Evolutionary conservation across 2,888 invertebrate species (phyloP).

Genomic region (Eupithecia centaureata): DNA sequence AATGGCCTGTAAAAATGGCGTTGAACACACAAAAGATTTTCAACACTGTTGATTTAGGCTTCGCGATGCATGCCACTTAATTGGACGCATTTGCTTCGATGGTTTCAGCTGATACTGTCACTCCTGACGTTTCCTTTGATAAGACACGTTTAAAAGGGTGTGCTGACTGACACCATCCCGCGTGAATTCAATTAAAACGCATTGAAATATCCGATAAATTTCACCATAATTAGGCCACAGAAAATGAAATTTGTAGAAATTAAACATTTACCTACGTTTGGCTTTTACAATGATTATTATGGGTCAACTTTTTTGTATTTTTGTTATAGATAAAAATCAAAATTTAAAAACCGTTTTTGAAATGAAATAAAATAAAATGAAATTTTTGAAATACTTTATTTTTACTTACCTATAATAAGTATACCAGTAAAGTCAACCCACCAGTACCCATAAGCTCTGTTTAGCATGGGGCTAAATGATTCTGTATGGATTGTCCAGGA

Average conservation of each 20-base stretch:
- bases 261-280: no score
- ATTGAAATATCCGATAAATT: slow-evolving; percentile 39
- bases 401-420: no score
- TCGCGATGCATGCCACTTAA: slow-evolving; percentile 58
- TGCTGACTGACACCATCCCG: slow-evolving; percentile 61
- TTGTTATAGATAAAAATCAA: not conserved
- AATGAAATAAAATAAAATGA: no score
- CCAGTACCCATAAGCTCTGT: no score
- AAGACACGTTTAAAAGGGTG: slow-evolving; percentile 72
- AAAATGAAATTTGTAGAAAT: not conserved
- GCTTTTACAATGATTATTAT: not conserved
- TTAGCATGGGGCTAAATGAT: no score
- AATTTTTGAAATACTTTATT: no score
- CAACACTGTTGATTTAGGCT: slow-evolving; percentile 50
- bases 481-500: no score
- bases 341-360: not conserved
- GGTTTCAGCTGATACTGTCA: slow-evolving; percentile 73
- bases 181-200: slow-evolving; percentile 68
- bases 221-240: slow-evolving; percentile 19
- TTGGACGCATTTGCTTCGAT: slow-evolving; percentile 72
- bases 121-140: slow-evolving; percentile 73
- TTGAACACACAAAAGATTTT: slow-evolving; percentile 40
- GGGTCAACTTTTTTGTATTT: no score
- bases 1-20: slow-evolving; percentile 24
- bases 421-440: no score